Conservation (phyloP, 2,113 vertebrate genomes). For the Semicossyphus pulcher region DNA sequence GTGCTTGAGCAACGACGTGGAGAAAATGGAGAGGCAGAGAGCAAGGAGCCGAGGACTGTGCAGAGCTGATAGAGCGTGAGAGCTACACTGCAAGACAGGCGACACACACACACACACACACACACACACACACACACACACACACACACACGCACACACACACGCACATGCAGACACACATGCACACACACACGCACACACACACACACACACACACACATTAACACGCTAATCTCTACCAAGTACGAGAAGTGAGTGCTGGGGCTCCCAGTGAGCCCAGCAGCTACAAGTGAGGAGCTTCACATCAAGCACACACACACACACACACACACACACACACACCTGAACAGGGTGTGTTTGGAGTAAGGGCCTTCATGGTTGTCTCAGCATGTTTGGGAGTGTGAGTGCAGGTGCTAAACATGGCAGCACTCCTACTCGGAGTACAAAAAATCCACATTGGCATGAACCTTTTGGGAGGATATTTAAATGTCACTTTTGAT, state of each 20-base stretch:
- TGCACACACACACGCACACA: background rate
- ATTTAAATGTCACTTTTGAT: too few species aligned
- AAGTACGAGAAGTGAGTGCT: constrained; percentile 9
- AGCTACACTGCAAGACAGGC: constrained; percentile 21
- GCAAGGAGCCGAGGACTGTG: constrained; percentile 38
- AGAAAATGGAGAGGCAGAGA: constrained; percentile 44
- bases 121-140: constrained; percentile 5
- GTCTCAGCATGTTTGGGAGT: background rate
- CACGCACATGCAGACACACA: too few species aligned
- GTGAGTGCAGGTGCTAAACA: constrained; percentile 4
- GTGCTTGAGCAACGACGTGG: constrained; percentile 37
- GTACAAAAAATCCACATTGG: background rate
- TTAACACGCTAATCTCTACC: constrained; percentile 23
- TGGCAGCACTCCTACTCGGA: background rate
- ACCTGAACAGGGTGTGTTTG: constrained; percentile 16
- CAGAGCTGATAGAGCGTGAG: constrained; percentile 45
- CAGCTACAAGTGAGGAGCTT: background rate
- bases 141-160: background rate
- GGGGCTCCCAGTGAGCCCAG: constrained; percentile 6
- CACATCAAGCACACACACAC: background rate
- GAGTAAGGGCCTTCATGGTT: background rate
- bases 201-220: background rate
- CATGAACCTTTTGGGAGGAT: background rate
- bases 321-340: background rate
- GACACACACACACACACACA: constrained; percentile 4